Conservation (phyloP, 2,888 invertebrate genomes). For the Sarcophaga carnaria region DNA sequence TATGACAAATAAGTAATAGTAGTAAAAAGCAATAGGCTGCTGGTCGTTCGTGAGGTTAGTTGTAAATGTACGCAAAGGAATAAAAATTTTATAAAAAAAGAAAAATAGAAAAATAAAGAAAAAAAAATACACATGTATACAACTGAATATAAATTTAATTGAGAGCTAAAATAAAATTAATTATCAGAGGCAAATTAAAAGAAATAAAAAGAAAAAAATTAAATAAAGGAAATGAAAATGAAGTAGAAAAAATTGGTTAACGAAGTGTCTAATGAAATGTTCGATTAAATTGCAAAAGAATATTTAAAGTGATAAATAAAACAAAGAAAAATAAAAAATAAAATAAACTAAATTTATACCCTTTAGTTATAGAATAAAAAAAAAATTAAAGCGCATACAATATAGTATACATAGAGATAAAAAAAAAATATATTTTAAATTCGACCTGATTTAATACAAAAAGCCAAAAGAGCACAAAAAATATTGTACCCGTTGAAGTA, state of each 20-base stretch:
- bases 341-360: not conserved
- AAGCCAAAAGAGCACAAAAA: not conserved
- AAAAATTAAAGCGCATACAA: not conserved
- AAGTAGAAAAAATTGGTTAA: conserved; percentile 18
- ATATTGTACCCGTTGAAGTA: not conserved
- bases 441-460: conserved; percentile 35
- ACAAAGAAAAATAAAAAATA: not conserved
- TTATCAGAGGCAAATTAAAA: not conserved
- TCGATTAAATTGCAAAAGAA: conserved; percentile 23
- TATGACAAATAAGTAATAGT: conserved; percentile 51
- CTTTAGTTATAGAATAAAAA: not conserved
- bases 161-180: conserved; percentile 36
- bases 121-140: not conserved
- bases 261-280: conserved; percentile 45
- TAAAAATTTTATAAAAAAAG: not conserved
- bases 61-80: conserved; percentile 61
- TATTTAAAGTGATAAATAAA: conserved; percentile 15
- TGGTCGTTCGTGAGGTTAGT: conserved; percentile 78
- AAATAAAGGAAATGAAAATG: too few species aligned
- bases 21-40: conserved; percentile 74
- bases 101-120: conserved; percentile 8
- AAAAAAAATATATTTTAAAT: not conserved
- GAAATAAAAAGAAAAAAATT: too few species aligned
- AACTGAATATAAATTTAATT: conserved; percentile 28
- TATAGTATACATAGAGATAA: not conserved